phyloP scores from a whole-genome alignment of 2,888 invertebrate species.

The Polia nebulosa region DNA sequence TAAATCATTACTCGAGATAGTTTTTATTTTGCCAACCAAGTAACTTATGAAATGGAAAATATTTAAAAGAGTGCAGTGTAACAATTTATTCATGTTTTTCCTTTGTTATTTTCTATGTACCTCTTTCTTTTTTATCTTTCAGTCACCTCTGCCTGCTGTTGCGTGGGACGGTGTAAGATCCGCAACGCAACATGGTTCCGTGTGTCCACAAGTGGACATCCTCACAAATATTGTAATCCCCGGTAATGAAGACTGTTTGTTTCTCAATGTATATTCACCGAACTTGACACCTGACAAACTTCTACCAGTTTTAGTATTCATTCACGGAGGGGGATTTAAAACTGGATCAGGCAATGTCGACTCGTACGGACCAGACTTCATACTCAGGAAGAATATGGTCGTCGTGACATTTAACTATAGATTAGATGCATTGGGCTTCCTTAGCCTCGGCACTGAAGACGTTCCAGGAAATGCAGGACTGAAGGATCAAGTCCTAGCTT shows the following conservation, averaged over 20 bases:
- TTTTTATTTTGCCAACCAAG: not conserved
- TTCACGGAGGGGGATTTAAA: slow-evolving; percentile 45
- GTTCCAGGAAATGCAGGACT: slow-evolving; percentile 47
- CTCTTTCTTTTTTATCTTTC: not conserved
- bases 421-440: slow-evolving; percentile 42
- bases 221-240: slow-evolving; percentile 8
- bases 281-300: slow-evolving; percentile 13
- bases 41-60: too few species aligned
- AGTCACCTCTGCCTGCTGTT: slow-evolving; percentile 29
- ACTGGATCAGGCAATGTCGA: slow-evolving; percentile 40
- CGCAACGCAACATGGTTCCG: slow-evolving; percentile 30
- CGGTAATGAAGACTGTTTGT: slow-evolving; percentile 45
- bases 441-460: slow-evolving; percentile 28
- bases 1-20: too few species aligned
- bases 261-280: slow-evolving; percentile 46
- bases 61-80: too few species aligned
- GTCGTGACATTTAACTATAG: slow-evolving; percentile 45
- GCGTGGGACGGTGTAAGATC: slow-evolving; percentile 29
- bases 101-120: not conserved
- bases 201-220: slow-evolving; percentile 34
- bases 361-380: slow-evolving; percentile 32
- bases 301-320: slow-evolving; percentile 37
- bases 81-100: not conserved
- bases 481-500: slow-evolving; percentile 42
- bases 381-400: slow-evolving; percentile 26